Evolutionary conservation across 2,113 vertebrate genomes (phyloP).

Genomic region (Seriola rivoliana): DNA sequence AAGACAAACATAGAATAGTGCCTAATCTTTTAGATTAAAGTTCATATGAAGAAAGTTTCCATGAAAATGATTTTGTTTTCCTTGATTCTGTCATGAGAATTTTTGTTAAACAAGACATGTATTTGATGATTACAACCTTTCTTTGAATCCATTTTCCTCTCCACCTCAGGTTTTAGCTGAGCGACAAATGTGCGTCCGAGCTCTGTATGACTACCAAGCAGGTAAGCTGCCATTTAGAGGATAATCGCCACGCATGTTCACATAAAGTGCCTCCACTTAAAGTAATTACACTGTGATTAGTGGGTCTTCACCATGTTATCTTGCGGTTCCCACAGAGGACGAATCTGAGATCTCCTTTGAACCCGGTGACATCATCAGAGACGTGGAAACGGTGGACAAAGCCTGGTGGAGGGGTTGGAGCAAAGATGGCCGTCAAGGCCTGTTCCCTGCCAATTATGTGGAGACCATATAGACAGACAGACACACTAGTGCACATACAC

Average conservation of each 20-base stretch:
- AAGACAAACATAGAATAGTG: background rate
- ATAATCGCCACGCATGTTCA: slow-evolving; percentile 59
- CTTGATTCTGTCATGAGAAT: background rate
- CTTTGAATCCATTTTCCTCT: slow-evolving; percentile 40
- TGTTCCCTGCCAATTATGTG: slow-evolving; percentile 88
- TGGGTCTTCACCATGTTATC: slow-evolving; percentile 67
- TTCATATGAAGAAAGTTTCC: slow-evolving; percentile 10
- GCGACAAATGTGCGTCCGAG: slow-evolving; percentile 82
- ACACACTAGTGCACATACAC: slow-evolving; percentile 5
- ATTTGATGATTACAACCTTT: slow-evolving; percentile 47
- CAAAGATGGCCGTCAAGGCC: slow-evolving; percentile 86
- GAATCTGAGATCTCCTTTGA: slow-evolving; percentile 87
- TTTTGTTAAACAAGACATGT: background rate
- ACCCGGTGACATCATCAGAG: slow-evolving; percentile 85
- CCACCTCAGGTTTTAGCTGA: slow-evolving; percentile 71
- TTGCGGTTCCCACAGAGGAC: slow-evolving; percentile 80
- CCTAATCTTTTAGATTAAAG: background rate
- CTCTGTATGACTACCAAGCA: slow-evolving; percentile 87
- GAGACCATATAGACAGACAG: slow-evolving; percentile 81
- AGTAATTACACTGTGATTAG: slow-evolving; percentile 72
- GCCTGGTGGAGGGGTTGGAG: slow-evolving; percentile 86
- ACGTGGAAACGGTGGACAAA: slow-evolving; percentile 85
- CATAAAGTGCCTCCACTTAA: slow-evolving; percentile 69
- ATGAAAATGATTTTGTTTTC: background rate
- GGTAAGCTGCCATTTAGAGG: slow-evolving; percentile 77